phyloP scores from a whole-genome alignment of 2,113 vertebrate genomes.

The Edolisoma coerulescens region DNA sequence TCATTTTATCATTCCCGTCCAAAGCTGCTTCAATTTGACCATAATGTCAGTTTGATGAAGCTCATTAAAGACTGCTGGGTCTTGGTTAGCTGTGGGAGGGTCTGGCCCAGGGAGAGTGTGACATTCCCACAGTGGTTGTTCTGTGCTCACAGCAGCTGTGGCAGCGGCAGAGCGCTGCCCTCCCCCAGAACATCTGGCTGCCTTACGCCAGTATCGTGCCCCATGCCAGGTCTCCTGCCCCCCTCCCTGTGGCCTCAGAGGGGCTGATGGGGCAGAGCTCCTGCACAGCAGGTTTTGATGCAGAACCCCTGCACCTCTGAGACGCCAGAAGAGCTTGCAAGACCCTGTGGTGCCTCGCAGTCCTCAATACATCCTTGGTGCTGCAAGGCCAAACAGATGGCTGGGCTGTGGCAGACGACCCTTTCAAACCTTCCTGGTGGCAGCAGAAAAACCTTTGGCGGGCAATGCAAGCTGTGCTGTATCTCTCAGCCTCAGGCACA shows the following conservation, averaged over 20 bases:
- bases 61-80: background rate
- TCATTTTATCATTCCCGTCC: background rate
- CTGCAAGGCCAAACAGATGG: accelerated
- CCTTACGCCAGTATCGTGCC: accelerated
- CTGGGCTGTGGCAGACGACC: background rate
- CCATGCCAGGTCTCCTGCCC: background rate
- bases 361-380: accelerated
- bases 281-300: background rate
- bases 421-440: background rate
- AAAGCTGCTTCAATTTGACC: background rate
- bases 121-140: background rate
- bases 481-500: background rate
- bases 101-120: background rate
- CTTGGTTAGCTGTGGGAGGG: background rate
- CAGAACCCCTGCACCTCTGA: background rate
- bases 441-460: background rate
- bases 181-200: background rate
- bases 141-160: background rate
- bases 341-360: accelerated
- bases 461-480: background rate
- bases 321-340: background rate
- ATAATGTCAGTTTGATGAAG: background rate
- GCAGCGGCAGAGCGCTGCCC: background rate
- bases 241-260: accelerated
- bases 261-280: background rate